These are phyloP conservation scores for Dromococcyx pavoninus DNA, from an alignment of 2,797 vertebrate species.

Conservation along the genomic window DNA sequence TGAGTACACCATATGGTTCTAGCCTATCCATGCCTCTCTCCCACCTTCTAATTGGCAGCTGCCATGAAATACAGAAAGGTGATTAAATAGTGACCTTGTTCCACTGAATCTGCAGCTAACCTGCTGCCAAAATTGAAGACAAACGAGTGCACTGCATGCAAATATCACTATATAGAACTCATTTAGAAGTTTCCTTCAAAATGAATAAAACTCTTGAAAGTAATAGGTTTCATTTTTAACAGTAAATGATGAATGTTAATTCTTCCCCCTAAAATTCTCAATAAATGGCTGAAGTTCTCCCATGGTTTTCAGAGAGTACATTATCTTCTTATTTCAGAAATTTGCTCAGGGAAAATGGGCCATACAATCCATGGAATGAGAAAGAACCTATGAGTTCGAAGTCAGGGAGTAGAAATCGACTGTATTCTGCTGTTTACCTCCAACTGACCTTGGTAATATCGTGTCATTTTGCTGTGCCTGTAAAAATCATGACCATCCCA, in stretches of 20 bases:
- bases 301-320: background rate
- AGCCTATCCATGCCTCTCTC: conserved; percentile 22
- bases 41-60: conserved; percentile 43
- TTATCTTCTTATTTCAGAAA: background rate
- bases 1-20: conserved; percentile 6
- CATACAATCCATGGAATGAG: background rate
- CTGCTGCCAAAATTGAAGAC: background rate
- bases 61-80: background rate
- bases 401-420: background rate
- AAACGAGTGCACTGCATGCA: background rate
- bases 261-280: background rate
- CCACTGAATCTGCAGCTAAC: background rate
- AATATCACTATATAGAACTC: background rate
- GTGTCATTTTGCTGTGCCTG: background rate
- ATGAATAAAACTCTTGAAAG: background rate
- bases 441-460: background rate
- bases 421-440: background rate
- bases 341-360: background rate
- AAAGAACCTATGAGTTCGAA: background rate
- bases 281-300: background rate
- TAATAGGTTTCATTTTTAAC: background rate
- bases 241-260: background rate
- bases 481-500: background rate
- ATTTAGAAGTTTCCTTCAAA: background rate
- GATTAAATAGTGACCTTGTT: conserved; percentile 25